Base-by-base conservation (phyloP, 1,140 invertebrate species). In the Trichogramma pretiosum region DNA sequence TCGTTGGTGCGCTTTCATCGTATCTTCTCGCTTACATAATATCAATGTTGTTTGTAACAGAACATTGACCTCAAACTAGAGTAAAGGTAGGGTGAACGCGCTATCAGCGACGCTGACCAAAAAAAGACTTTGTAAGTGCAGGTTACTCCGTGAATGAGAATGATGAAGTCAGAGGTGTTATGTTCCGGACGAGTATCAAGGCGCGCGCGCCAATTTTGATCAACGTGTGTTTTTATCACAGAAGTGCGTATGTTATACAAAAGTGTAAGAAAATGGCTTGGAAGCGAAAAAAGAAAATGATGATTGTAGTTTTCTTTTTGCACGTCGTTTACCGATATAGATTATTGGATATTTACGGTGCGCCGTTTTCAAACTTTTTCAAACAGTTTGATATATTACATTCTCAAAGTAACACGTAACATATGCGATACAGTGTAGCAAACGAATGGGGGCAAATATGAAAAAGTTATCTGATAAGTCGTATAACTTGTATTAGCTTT, bases 401-500 rank as follows among this genome's bases (percentile, higher is more conserved):
- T n/a, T n/a, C n/a, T n/a, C n/a, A n/a, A n/a, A n/a, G n/a, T n/a
- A n/a, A n/a, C n/a, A n/a, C n/a, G n/a, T n/a, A n/a, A n/a, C n/a
- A n/a, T n/a, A n/a, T n/a, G n/a, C n/a, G n/a, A n/a, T n/a, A n/a
- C n/a, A n/a, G n/a, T n/a, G n/a, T n/a, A n/a, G n/a, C n/a, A n/a
- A n/a, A n/a, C n/a, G n/a, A n/a, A n/a, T n/a, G n/a, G n/a, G n/a
- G n/a, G n/a, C n/a, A n/a, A n/a, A n/a, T n/a, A n/a, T n/a, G n/a
- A n/a, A n/a, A n/a, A n/a, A n/a, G n/a, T 47, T 21, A 53, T 51
- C 35, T 53, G 52, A 52, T 51, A 53, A 48, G 52, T 56, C 42
- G 50, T 56, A 53, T 61, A 58, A 55, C 52, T 58, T 59, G 53
- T 57, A 54, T 52, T 51, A 49, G 56, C 54, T 60, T 58, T 56